phyloP scores from a whole-genome alignment of 2,113 vertebrate genomes.

The Gavia stellata region DNA sequence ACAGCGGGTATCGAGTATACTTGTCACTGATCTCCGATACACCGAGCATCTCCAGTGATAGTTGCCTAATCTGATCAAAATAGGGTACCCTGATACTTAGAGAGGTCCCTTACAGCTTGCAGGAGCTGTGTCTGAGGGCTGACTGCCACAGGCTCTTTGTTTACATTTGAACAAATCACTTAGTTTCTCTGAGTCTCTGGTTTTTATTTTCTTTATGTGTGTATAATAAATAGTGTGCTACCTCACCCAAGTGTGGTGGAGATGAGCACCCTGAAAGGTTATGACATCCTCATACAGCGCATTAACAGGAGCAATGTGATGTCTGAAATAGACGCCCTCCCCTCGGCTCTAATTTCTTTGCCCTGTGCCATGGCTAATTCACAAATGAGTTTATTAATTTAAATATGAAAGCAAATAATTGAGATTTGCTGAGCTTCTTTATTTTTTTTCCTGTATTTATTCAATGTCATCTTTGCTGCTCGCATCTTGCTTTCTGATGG shows the following conservation, averaged over 20 bases:
- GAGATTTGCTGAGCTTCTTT: slow-evolving; percentile 27
- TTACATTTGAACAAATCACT: background rate
- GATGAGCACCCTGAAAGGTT: background rate
- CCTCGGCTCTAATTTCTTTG: slow-evolving; percentile 20
- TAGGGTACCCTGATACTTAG: background rate
- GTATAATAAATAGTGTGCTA: background rate
- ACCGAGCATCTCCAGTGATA: background rate
- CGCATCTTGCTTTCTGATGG: background rate
- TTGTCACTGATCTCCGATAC: background rate
- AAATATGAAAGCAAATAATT: slow-evolving; percentile 22
- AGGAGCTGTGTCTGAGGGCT: background rate
- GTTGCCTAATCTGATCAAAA: background rate
- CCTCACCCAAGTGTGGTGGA: background rate
- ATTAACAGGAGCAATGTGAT: background rate
- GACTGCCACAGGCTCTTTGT: background rate
- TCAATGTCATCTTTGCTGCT: background rate
- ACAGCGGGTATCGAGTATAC: background rate
- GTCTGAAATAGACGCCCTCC: background rate
- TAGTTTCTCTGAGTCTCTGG: background rate
- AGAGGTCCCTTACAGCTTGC: background rate
- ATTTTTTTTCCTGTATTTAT: background rate
- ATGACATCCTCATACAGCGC: background rate
- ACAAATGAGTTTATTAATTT: slow-evolving; percentile 54
- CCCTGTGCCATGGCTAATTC: slow-evolving; percentile 1
- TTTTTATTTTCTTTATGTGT: background rate